phyloP scores from a whole-genome alignment of 2,797 vertebrate genomes.

The Manis pentadactyla region DNA sequence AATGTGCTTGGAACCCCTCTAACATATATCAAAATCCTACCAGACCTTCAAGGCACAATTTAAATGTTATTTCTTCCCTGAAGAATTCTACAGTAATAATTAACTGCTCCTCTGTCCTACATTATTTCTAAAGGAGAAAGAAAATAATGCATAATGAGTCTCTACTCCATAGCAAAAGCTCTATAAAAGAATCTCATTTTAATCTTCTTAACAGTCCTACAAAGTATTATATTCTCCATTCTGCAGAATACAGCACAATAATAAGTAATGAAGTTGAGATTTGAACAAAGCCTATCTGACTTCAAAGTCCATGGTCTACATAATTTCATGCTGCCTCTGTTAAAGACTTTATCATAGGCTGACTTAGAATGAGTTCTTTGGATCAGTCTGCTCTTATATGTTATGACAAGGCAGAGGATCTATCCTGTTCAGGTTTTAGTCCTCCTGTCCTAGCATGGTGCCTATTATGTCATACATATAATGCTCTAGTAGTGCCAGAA shows the following conservation, averaged over 20 bases:
- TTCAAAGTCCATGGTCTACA: background rate
- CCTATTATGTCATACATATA: background rate
- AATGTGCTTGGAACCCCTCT: conserved; percentile 4
- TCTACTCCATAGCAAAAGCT: background rate
- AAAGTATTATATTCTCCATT: conserved; percentile 6
- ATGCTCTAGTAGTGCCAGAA: background rate
- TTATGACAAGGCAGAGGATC: background rate
- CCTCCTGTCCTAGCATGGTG: background rate
- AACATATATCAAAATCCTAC: conserved; percentile 37
- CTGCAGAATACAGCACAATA: background rate
- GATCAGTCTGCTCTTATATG: background rate
- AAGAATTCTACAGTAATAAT: conserved; percentile 54
- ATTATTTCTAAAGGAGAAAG: background rate
- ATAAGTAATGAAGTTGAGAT: background rate
- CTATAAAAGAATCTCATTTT: conserved; percentile 46
- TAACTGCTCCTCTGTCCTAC: conserved; percentile 19
- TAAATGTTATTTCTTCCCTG: conserved; percentile 51
- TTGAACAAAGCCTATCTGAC: conserved; percentile 19
- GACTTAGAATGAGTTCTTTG: background rate
- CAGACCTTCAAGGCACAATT: conserved; percentile 36
- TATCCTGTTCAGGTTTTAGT: background rate
- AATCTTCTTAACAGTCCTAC: conserved; percentile 13
- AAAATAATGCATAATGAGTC: conserved; percentile 29
- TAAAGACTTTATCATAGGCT: background rate
- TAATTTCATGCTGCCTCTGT: conserved; percentile 21